Conservation (phyloP, 2,888 invertebrate species). For the Dolichopus griseipennis region DNA sequence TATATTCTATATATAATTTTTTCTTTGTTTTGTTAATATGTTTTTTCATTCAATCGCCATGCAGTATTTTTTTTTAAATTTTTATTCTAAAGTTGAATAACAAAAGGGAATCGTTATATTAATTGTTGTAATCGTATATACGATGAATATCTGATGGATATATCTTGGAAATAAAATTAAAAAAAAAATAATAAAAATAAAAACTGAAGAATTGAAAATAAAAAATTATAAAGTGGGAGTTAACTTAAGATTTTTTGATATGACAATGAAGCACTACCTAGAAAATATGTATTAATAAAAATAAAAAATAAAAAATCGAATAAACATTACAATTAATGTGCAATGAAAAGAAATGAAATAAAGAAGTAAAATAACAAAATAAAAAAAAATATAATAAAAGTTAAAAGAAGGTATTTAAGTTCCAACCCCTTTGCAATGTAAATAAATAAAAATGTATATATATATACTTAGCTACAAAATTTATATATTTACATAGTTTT, state of each 20-base stretch:
- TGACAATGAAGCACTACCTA: not conserved
- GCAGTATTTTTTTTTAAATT: no score
- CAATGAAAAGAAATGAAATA: not conserved
- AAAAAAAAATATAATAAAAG: not conserved
- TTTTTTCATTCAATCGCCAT: no score
- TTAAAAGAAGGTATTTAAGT: not conserved
- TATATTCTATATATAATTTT: not conserved
- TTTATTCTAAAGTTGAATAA: not conserved
- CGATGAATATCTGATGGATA: not conserved
- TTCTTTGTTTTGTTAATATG: no score
- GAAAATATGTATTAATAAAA: not conserved
- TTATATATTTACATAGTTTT: no score
- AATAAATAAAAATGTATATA: no score
- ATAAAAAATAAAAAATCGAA: not conserved
- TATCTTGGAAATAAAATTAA: not conserved
- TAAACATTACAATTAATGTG: not conserved
- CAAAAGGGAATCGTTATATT: not conserved
- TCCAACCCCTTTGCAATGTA: not conserved
- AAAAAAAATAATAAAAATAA: not conserved
- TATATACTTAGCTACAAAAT: no score
- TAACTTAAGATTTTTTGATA: slow-evolving; percentile 7
- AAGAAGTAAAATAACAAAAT: not conserved
- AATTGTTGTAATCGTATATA: not conserved
- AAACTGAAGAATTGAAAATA: not conserved
- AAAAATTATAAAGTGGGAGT: slow-evolving; percentile 5